Base-by-base conservation (phyloP, 2,113 vertebrate species). In the Aegotheles bennettii region DNA sequence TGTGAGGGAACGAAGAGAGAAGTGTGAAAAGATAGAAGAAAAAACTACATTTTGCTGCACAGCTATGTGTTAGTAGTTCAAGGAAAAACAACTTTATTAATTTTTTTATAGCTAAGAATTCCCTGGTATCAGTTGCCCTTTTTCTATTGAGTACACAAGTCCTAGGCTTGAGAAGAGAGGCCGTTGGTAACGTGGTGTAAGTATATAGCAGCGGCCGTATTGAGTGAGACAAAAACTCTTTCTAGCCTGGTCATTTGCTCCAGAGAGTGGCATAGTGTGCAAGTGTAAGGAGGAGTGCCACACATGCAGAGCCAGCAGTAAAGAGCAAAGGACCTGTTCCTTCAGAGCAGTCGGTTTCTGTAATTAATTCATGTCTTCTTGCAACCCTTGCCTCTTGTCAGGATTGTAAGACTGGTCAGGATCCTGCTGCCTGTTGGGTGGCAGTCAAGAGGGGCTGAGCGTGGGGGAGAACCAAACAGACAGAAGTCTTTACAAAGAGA, bases 71-170 rank as follows among this genome's bases (percentile, higher is more conserved):
- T 88, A 31, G 28, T 59, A 76, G 65, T 53, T 80, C 21, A 73
- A 90, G 50, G 17, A 76, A 64, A 31, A 16, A 9, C 35, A 56
- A 17, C 3, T 63, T 54, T 36, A 16, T 45, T 59, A 2, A 3
- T 53, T 59, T 63, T 11, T 5, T 3, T 15, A 33, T 53, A 28
- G 8, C 9, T 53, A 56, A 35, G 38, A 69, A 21, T 63, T 70
- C 23, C 11, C 42, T 77, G 13, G 11, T 74, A 19, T 50, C 53
- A 65, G 4, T 60, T 76, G 6, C 14, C 15, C 8, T 45, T 86
- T 74, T 65, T 25, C 31, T 80, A 6, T 13, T 76, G 24, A 14
- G 18, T 63, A 1, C 0, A 0, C 48, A 57, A 75, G 8, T 8
- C 31, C 43, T 50, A 45, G 47, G 40, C 48, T 40, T 89, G 38